Percentiles rank a stretch among this genome's conserved stretches.
phyloP scores from a whole-genome alignment of 2,888 invertebrate species.

The Aleiodes leptofemur region DNA sequence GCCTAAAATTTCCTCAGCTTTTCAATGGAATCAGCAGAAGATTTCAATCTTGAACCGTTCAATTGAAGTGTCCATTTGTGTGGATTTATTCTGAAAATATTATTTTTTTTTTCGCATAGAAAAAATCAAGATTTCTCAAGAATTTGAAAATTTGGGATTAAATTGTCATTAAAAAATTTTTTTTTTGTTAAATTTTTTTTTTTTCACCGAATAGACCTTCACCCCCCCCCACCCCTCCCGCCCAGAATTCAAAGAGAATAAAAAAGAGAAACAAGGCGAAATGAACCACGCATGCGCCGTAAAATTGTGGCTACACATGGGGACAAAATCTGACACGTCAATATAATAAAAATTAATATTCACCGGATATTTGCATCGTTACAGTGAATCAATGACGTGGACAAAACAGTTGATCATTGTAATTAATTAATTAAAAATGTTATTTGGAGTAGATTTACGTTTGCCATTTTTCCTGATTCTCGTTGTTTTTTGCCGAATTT shows the following conservation, averaged over 20 bases:
- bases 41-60: too few relatives aligned
- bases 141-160: too few relatives aligned
- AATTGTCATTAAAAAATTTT: too few relatives aligned
- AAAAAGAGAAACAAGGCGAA: neutral
- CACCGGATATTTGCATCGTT: neutral
- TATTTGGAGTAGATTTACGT: constrained; percentile 6
- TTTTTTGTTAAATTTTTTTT: too few relatives aligned
- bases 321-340: neutral
- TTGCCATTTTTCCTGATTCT: neutral
- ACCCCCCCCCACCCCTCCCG: too few relatives aligned
- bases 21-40: too few relatives aligned
- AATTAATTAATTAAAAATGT: constrained; percentile 52
- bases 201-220: too few relatives aligned
- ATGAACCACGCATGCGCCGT: constrained; percentile 25
- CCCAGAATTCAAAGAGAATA: neutral
- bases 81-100: too few relatives aligned
- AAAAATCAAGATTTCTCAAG: too few relatives aligned
- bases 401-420: constrained; percentile 43
- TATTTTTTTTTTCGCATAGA: too few relatives aligned
- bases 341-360: neutral
- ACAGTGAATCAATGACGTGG: constrained; percentile 48
- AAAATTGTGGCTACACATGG: neutral
- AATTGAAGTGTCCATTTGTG: too few relatives aligned
- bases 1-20: too few relatives aligned
- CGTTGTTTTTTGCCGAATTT: neutral